These are phyloP conservation scores for Caenorhabditis sp. DNA, from an alignment of 2,888 invertebrate species.

Conservation along the genomic window DNA sequence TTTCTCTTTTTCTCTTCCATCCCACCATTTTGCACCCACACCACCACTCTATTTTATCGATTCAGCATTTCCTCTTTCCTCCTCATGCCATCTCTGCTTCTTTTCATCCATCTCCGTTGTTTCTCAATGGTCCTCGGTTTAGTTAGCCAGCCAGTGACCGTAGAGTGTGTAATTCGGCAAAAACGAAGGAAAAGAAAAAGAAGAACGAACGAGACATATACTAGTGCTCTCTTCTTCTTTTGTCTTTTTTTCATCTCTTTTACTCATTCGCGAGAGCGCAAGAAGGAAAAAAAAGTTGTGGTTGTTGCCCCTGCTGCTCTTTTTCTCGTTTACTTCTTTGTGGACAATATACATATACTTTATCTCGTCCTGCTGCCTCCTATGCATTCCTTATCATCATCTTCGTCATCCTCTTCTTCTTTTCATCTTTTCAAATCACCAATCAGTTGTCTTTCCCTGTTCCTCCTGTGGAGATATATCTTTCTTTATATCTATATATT, in stretches of 20 bases:
- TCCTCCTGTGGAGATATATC: background rate
- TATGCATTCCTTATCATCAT: background rate
- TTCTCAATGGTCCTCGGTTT: background rate
- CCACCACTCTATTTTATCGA: background rate
- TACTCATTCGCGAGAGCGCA: background rate
- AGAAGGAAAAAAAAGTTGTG: background rate
- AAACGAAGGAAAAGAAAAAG: background rate
- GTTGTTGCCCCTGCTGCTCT: background rate
- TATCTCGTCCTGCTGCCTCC: background rate
- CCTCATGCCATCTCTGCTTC: background rate
- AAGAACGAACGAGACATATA: background rate
- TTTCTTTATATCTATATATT: background rate
- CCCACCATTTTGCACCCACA: conserved; percentile 1
- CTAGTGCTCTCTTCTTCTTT: background rate
- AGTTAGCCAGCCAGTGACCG: background rate
- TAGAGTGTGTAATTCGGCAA: background rate
- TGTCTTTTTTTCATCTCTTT: background rate
- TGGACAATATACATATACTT: background rate
- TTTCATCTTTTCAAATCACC: background rate
- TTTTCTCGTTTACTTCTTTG: background rate
- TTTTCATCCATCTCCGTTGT: background rate
- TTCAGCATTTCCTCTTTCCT: background rate
- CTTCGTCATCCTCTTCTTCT: background rate
- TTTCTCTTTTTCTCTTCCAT: background rate
- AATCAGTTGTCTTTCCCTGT: background rate